Percentiles rank a stretch among this genome's conserved stretches.
These are phyloP conservation scores for Tyria jacobaeae DNA, from an alignment of 2,888 invertebrate genomes.

Conservation along the genomic window DNA sequence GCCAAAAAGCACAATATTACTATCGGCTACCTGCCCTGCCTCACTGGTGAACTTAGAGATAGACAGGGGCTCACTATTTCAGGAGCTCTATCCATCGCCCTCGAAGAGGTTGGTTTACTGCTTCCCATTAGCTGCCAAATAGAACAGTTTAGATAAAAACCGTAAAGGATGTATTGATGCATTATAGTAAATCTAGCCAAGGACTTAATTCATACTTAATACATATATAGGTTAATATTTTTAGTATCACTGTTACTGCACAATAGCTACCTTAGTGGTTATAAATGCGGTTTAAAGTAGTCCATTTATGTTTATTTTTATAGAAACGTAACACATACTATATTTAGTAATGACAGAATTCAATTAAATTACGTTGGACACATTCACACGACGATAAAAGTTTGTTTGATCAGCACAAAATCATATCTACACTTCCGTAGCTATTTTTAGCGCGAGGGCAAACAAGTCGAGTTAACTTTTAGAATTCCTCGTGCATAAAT, in stretches of 20 bases:
- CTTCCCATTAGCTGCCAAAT: conserved; percentile 19
- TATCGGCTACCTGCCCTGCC: conserved; percentile 94
- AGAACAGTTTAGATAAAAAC: conserved; percentile 30
- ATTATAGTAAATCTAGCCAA: conserved; percentile 44
- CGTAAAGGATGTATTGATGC: conserved; percentile 21
- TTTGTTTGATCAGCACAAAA: conserved; percentile 68
- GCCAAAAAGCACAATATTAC: conserved; percentile 87
- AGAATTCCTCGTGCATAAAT: conserved; percentile 48
- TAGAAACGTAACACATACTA: conserved; percentile 20
- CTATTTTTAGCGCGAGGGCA: conserved; percentile 66
- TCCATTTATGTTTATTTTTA: conserved; percentile 28
- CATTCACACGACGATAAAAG: conserved; percentile 51
- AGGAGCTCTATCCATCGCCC: conserved; percentile 96
- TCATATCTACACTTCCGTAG: conserved; percentile 69
- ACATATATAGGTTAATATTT: conserved; percentile 48
- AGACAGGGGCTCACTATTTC: conserved; percentile 95
- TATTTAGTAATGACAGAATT: conserved; percentile 23
- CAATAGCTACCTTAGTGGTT: conserved; percentile 29
- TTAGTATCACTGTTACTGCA: conserved; percentile 26
- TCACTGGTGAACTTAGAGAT: conserved; percentile 91
- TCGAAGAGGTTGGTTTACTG: conserved; percentile 89
- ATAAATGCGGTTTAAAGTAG: conserved; percentile 35
- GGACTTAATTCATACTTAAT: conserved; percentile 43
- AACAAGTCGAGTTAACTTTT: conserved; percentile 57
- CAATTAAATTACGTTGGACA: conserved; percentile 41